These are phyloP conservation scores for Chrysolina americana DNA, from an alignment of 2,888 invertebrate species.

Conservation along the genomic window DNA sequence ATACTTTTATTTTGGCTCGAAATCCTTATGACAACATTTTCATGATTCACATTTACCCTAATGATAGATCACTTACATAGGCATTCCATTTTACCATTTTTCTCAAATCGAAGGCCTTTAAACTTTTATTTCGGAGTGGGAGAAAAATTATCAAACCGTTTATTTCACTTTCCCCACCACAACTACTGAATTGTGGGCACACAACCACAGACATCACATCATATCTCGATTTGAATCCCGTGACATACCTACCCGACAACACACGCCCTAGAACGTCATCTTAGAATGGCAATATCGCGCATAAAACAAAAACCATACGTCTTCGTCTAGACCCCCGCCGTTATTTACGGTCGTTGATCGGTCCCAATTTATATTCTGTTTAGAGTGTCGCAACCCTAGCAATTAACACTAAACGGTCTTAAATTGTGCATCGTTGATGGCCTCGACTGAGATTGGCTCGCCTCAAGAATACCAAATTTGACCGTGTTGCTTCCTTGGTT, in stretches of 20 bases:
- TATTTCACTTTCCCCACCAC: too few relatives aligned
- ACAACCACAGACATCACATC: neutral
- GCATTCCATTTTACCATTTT: too few relatives aligned
- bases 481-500: conserved; percentile 38
- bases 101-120: too few relatives aligned
- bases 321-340: conserved; percentile 30
- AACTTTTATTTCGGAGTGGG: too few relatives aligned
- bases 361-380: conserved; percentile 57
- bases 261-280: neutral
- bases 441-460: conserved; percentile 48
- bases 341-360: conserved; percentile 51
- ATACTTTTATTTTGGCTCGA: too few relatives aligned
- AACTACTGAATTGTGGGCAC: too few relatives aligned
- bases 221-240: neutral
- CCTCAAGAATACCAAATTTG: conserved; percentile 50
- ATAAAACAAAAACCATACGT: conserved; percentile 43
- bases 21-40: too few relatives aligned
- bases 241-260: neutral
- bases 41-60: too few relatives aligned
- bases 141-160: too few relatives aligned
- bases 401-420: conserved; percentile 56
- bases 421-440: conserved; percentile 52
- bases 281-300: conserved; percentile 29
- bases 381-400: conserved; percentile 54
- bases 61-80: too few relatives aligned